Percentiles rank a stretch among this genome's conserved stretches.
phyloP scores from a whole-genome alignment of 1,140 invertebrate species.

The Drosophila littoralis region DNA sequence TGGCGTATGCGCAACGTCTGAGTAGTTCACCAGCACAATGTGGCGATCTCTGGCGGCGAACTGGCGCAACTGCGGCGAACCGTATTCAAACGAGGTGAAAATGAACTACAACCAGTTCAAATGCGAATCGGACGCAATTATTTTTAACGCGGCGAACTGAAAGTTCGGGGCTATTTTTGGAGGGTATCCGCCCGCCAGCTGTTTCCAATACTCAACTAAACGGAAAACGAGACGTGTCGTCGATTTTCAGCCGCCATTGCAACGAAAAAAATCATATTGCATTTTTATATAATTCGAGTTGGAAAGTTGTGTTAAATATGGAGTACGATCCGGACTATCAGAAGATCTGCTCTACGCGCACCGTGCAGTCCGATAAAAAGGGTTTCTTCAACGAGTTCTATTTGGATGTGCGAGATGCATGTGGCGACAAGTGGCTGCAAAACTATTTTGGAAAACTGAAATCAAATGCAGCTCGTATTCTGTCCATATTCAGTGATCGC shows the following conservation, averaged over 20 bases:
- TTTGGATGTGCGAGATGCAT: constrained; percentile 82
- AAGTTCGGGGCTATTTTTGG: constrained; percentile 73
- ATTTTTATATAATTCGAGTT: constrained; percentile 63
- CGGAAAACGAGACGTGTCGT: constrained; percentile 47
- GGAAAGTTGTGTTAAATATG: constrained; percentile 40
- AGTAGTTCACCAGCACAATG: background rate
- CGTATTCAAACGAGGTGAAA: constrained; percentile 3
- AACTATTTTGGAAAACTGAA: constrained; percentile 85
- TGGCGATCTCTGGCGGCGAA: constrained; percentile 30
- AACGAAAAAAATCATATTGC: constrained; percentile 23
- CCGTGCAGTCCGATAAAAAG: constrained; percentile 86
- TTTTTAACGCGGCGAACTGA: constrained; percentile 67
- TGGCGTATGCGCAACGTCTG: constrained; percentile 24
- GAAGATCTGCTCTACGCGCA: constrained; percentile 86
- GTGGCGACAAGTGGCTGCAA: constrained; percentile 85
- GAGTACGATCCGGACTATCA: constrained; percentile 79
- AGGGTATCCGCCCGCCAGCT: constrained; percentile 59
- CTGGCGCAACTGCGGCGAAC: background rate
- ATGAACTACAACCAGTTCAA: constrained; percentile 44
- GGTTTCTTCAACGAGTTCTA: constrained; percentile 87
- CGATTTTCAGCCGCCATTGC: constrained; percentile 29
- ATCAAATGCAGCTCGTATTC: constrained; percentile 85
- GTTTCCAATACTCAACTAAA: constrained; percentile 59
- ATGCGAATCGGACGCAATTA: constrained; percentile 38
- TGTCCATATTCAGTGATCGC: constrained; percentile 85